Base-by-base conservation (phyloP, 1,140 invertebrate genomes). In the Trichonephila clavata region DNA sequence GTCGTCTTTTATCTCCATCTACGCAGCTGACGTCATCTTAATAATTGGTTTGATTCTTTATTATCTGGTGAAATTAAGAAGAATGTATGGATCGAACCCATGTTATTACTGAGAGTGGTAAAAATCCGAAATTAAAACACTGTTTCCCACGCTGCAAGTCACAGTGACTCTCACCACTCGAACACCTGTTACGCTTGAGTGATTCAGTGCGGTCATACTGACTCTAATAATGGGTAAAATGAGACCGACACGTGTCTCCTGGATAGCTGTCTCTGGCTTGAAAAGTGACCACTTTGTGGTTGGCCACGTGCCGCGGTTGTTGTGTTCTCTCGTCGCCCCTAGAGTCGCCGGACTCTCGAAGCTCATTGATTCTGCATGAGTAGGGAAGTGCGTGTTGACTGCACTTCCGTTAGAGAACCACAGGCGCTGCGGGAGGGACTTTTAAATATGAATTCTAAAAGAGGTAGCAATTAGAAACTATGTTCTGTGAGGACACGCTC, bases 191-290 rank as follows among this genome's bases (percentile, higher is more conserved):
- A 60, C 86, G 59, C 61, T 27, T 32, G 90, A 68, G 21, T 92
- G 77, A 24, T n/a, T 50, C 65, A 32, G 18, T 61, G 90, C 21
- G 57, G 24, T 32, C 32, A 39, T 88, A 18, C 50, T 71, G 60
- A 89, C 63, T 92, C 61, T 92, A 92, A 92, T 92, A 86, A 63
- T n/a, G 83, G 90, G 83, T 92, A 86, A 92, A 92, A 92, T 92
- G 90, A 92, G 90, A 39, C 5, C 63, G 90, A 24, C 90, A 86
- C 90, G 90, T 92, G 92, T 2, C 24, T 10, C 7, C 20, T 61
- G 16, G 43, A 57, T 50, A 39, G 68, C 68, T 13, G 68, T 77
- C 68, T 77, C 27, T 77, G 68, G 68, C 60, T 32, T 32, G 84
- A 81, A 92, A 86, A 80, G 92, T 88, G 92, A 88, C 92, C 92